Conservation (phyloP, 2,113 vertebrate genomes). For the Hippocampus comes region DNA sequence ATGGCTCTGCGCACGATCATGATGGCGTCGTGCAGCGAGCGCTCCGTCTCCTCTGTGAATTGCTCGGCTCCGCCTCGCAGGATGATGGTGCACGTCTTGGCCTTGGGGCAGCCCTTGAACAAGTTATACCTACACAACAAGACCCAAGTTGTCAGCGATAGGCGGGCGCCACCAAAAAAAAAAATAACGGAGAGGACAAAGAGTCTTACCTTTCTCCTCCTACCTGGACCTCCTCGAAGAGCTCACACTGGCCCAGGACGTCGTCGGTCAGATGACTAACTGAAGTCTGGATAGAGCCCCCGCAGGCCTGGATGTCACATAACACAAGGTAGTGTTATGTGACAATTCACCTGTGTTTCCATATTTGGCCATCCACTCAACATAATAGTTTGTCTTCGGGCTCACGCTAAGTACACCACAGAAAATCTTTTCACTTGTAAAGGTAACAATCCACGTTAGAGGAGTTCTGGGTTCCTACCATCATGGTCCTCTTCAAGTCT, state of each 20-base stretch:
- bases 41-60: slow-evolving; percentile 97
- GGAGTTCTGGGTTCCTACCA: slow-evolving; percentile 73
- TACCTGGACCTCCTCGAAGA: slow-evolving; percentile 93
- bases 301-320: slow-evolving; percentile 81
- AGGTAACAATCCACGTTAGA: too few species aligned
- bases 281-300: slow-evolving; percentile 96
- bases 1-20: slow-evolving; percentile 97
- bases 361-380: too few species aligned
- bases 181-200: not conserved
- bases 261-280: slow-evolving; percentile 78
- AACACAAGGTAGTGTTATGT: not conserved
- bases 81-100: slow-evolving; percentile 93
- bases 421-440: too few species aligned
- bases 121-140: slow-evolving; percentile 83
- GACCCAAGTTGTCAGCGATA: not conserved
- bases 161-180: not conserved
- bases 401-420: too few species aligned
- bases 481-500: slow-evolving; percentile 96
- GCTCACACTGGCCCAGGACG: slow-evolving; percentile 86
- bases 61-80: slow-evolving; percentile 92
- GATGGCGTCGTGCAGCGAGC: slow-evolving; percentile 95
- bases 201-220: slow-evolving; percentile 87
- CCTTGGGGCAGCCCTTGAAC: slow-evolving; percentile 92
- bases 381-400: too few species aligned
- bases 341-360: too few species aligned